These are phyloP conservation scores for Sceloporus tristichus DNA, from an alignment of 2,113 vertebrate genomes.

Conservation along the genomic window DNA sequence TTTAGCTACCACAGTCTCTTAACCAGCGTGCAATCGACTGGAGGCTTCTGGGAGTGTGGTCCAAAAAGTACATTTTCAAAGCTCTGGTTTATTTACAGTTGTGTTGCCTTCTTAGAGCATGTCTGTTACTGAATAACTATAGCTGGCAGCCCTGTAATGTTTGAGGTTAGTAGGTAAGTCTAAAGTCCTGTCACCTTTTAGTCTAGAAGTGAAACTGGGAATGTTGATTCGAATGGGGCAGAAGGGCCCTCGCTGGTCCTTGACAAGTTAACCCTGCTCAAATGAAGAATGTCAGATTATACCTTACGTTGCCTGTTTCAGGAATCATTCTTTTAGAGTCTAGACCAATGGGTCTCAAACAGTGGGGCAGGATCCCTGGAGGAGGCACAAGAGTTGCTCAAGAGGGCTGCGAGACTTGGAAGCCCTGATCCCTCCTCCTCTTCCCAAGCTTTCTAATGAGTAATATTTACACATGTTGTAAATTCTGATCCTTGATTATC, in stretches of 20 bases:
- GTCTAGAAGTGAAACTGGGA: not conserved
- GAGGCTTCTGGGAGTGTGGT: not conserved
- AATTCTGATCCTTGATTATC: too few species aligned
- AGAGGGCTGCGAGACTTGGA: too few species aligned
- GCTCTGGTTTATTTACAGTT: too few species aligned
- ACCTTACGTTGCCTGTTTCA: not conserved
- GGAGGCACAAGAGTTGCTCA: too few species aligned
- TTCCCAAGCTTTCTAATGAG: too few species aligned
- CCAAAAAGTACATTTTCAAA: not conserved
- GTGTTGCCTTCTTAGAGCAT: too few species aligned
- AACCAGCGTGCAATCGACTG: too few species aligned
- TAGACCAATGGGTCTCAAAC: too few species aligned
- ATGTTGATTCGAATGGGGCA: not conserved
- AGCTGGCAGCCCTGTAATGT: not conserved
- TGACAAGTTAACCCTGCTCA: not conserved
- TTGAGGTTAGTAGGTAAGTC: not conserved
- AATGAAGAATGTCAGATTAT: not conserved
- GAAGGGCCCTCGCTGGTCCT: not conserved
- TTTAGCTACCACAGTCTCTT: too few species aligned
- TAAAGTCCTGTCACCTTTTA: not conserved
- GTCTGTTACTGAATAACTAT: not conserved
- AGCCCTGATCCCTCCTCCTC: too few species aligned
- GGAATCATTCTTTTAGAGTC: not conserved
- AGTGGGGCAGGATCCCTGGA: too few species aligned
- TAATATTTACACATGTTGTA: too few species aligned